Percentiles rank a stretch among this genome's conserved stretches.
Evolutionary conservation across 2,888 invertebrate species (phyloP).

Genomic region (Drosophila tanythrix): DNA sequence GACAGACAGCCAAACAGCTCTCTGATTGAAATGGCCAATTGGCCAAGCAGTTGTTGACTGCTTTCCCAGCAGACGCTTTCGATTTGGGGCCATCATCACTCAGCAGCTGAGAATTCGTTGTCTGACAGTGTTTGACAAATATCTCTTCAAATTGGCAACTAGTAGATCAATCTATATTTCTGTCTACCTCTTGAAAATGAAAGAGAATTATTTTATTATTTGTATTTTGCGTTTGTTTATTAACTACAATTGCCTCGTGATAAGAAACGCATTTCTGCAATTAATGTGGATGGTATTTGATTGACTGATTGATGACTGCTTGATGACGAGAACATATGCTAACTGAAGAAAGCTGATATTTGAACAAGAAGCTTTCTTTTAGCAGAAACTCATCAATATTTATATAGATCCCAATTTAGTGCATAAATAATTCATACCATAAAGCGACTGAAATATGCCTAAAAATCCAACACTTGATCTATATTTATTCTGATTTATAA

Average conservation of each 20-base stretch:
- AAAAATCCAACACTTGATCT: no score
- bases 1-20: slow-evolving; percentile 17
- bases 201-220: neutral
- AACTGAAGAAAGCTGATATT: fast-evolving
- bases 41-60: slow-evolving; percentile 29
- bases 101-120: slow-evolving; percentile 13
- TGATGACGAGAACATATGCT: neutral
- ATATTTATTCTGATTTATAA: no score
- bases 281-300: neutral
- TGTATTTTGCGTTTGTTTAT: neutral
- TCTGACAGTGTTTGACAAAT: slow-evolving; percentile 24
- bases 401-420: no score
- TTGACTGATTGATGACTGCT: neutral
- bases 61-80: slow-evolving; percentile 37
- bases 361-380: no score
- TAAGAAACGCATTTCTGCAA: neutral
- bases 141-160: slow-evolving; percentile 25
- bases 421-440: no score
- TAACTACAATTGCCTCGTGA: neutral
- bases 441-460: no score
- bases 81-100: slow-evolving; percentile 43
- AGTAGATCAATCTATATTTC: slow-evolving; percentile 1
- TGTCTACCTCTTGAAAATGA: neutral
- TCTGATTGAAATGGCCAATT: slow-evolving; percentile 63
- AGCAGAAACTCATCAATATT: neutral